Percentiles rank a stretch among this genome's conserved stretches.
These are phyloP conservation scores for Trichopria drosophilae DNA, from an alignment of 2,888 invertebrate species.

Conservation along the genomic window DNA sequence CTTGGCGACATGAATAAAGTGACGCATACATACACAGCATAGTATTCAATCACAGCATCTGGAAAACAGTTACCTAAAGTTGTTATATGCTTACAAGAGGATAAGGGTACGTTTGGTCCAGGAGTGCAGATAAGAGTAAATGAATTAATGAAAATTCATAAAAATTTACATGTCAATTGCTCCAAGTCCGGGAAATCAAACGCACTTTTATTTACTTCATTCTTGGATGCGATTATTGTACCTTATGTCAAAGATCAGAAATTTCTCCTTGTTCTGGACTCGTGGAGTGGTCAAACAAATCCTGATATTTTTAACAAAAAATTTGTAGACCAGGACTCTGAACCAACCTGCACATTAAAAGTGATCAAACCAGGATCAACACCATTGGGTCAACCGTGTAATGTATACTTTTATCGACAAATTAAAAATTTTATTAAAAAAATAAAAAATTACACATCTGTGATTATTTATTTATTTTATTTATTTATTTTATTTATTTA, in stretches of 20 bases:
- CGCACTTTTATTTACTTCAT: constrained; percentile 3
- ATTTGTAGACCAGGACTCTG: background rate
- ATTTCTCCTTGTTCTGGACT: constrained; percentile 7
- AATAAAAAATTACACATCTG: background rate
- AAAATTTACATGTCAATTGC: too few species aligned
- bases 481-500: too few species aligned
- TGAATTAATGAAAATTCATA: too few species aligned
- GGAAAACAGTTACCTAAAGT: too few species aligned
- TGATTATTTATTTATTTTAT: too few species aligned
- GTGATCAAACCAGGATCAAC: constrained; percentile 10
- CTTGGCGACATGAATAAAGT: too few species aligned
- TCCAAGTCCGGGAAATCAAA: constrained; percentile 27
- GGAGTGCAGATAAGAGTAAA: too few species aligned
- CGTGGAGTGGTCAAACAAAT: constrained; percentile 6
- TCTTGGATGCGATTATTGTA: background rate
- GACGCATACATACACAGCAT: too few species aligned
- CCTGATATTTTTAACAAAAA: too few species aligned
- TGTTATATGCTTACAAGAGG: too few species aligned
- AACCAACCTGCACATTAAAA: constrained; percentile 1
- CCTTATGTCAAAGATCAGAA: background rate
- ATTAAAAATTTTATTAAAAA: constrained; percentile 13
- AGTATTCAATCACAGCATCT: too few species aligned
- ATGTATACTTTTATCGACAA: constrained; percentile 13
- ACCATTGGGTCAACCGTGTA: constrained; percentile 8
- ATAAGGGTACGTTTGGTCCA: too few species aligned